Conservation (phyloP, 2,888 invertebrate genomes). For the Leptinotarsa peninsularis region DNA sequence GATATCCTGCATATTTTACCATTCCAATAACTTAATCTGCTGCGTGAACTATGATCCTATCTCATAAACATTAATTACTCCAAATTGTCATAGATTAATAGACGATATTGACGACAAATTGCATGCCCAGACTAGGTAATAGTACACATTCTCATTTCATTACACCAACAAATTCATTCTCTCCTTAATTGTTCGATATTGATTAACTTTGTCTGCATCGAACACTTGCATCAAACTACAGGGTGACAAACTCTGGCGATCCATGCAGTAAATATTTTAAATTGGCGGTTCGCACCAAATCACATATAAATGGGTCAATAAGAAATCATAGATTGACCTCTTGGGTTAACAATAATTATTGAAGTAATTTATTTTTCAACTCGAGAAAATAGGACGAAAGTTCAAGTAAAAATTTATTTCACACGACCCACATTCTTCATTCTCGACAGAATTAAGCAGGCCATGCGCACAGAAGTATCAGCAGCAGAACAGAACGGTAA, state of each 20-base stretch:
- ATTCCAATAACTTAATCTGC: slow-evolving; percentile 15
- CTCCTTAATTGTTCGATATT: slow-evolving; percentile 21
- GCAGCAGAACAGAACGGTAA: not conserved
- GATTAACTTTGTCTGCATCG: slow-evolving; percentile 13
- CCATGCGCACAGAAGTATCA: slow-evolving; percentile 7
- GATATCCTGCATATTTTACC: slow-evolving; percentile 6
- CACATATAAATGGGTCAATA: slow-evolving; percentile 15
- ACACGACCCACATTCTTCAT: slow-evolving; percentile 16
- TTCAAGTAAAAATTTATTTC: slow-evolving; percentile 11
- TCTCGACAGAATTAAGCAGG: not conserved
- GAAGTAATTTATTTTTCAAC: slow-evolving; percentile 9
- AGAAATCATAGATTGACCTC: slow-evolving; percentile 16
- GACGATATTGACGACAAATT: slow-evolving; percentile 41
- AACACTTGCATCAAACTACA: slow-evolving; percentile 16
- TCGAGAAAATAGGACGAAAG: slow-evolving; percentile 18
- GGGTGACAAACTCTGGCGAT: not conserved
- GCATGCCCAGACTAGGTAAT: slow-evolving; percentile 39
- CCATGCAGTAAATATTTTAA: not conserved
- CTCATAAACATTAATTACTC: slow-evolving; percentile 43
- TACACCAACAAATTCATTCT: slow-evolving; percentile 19
- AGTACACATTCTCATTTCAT: slow-evolving; percentile 26
- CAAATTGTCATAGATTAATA: slow-evolving; percentile 45
- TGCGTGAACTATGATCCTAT: slow-evolving; percentile 46
- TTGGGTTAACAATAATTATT: slow-evolving; percentile 11
- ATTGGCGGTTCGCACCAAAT: slow-evolving; percentile 1